Base-by-base conservation (phyloP, 2,888 invertebrate genomes). In the Ferrisia virgata region DNA sequence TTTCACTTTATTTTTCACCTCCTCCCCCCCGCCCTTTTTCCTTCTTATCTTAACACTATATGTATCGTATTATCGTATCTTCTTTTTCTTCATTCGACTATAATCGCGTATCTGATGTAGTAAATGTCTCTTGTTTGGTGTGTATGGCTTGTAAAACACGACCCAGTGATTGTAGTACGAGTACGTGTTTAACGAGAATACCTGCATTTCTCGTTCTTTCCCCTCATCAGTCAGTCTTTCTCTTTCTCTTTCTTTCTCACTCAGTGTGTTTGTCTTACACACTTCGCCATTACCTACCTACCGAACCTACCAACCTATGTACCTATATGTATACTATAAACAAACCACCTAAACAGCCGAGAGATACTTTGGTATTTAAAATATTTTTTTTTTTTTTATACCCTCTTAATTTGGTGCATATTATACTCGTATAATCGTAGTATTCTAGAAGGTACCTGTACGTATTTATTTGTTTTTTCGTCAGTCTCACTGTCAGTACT, bases 21-120 rank as follows among this genome's bases (percentile, higher is more conserved):
- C 79, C 40, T 82, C 33, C 39, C 72, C 79, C 84, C 31, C 64
- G 39, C 86, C 85, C 86, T 86, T 72, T 85, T 85, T 85, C 85
- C 84, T 85, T 85, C 13, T 11, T 40, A 11, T 40, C 40, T 40
- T n/a, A 9, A 9, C 40, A 2, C 40, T 40, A 8, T 8, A 11
- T 40, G 40, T 40, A 11, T n/a, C n/a, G 40, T 40, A 40, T 40
- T 47, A 47, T 79, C 85, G 80, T 85, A 79, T 85, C 85, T 83
- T 83, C 85, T 85, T 83, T 84, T 36, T 86, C 86, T 69, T 79
- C 80, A 82, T 43, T 72, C 4, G 72, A 33, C 5, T 72, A 72
- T 31, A 31, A 33, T 72, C 33, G 33, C 72, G 72, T 72, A 72
- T 72, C 72, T 72, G 72, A 72, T 72, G 33, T 72, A 33, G 72